Base-by-base conservation (phyloP, 37 sponge, comb jelly and placozoan genomes). In the Petrosia ficiformis region DNA sequence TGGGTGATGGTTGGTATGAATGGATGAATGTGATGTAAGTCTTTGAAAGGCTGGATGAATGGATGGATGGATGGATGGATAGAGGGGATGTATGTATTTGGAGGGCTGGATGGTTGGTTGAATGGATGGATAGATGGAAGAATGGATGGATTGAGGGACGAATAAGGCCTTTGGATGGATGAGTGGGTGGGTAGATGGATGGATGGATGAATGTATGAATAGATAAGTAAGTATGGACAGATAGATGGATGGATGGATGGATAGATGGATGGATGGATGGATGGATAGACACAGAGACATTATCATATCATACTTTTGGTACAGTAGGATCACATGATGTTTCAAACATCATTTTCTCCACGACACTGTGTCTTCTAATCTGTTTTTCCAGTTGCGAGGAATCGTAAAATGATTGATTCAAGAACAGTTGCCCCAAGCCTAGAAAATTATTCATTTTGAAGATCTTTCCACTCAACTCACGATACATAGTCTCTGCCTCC, bases 321-420 rank as follows among this genome's bases (percentile, higher is more conserved):
- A 70, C 77, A 16, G 2, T 37, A 22, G 68, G 71, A 19, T 82
- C 65, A 14, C 52, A 16, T 4, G 86, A 58, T 4, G 91, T 77
- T 31, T 81, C 77, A 30, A 68, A 71, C 74, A 90, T 10, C 5
- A 43, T n/a, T 31, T 37, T 22, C 24, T 79, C 86, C 5, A 70
- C 4, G n/a, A 44, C 68, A 19, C 40, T 29, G 59, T 74, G 30
- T n/a, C 32, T 24, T 64, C 86, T 78, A 41, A 2, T 41, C 28
- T 29, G 25, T 14, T 72, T 79, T 79, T 80, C 75, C 35, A 78
- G 69, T 8, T 59, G n/a, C 40, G 80, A 60, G 24, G 86, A 36
- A 70, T 89, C 86, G 41, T 92, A 92, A 56, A 82, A 92, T 19
- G 93, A 81, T 48, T 92, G 89, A 21, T 63, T 88, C 2, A 80